Evolutionary conservation across 2,888 invertebrate species (phyloP).

Genomic region (Helicoverpa assulta): DNA sequence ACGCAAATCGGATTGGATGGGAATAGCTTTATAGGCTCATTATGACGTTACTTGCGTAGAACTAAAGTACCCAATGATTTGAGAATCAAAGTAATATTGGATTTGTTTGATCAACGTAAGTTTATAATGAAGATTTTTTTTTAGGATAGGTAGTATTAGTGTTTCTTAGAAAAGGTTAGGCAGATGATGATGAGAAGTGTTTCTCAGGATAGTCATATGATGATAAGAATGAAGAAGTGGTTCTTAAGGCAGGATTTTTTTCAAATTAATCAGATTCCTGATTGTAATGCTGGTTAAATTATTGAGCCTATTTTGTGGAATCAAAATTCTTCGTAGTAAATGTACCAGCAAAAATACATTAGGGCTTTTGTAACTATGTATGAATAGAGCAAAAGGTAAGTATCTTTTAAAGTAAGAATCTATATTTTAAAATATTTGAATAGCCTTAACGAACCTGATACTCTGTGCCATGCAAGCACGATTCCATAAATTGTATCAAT

Average conservation of each 20-base stretch:
- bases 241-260: too few species aligned
- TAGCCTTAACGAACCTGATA: background rate
- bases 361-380: background rate
- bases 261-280: too few species aligned
- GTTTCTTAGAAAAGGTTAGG: background rate
- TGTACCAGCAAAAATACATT: too few species aligned
- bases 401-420: too few species aligned
- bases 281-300: too few species aligned
- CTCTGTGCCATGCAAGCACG: background rate
- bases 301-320: too few species aligned
- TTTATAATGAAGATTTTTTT: background rate
- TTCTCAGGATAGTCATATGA: too few species aligned
- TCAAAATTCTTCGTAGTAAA: too few species aligned
- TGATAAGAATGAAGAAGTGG: too few species aligned
- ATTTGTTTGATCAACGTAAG: slow-evolving; percentile 1
- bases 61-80: slow-evolving; percentile 23
- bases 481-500: slow-evolving; percentile 3
- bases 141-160: background rate
- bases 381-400: background rate
- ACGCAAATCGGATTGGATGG: slow-evolving; percentile 35
- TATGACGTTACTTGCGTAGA: slow-evolving; percentile 38
- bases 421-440: background rate
- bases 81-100: slow-evolving; percentile 41
- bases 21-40: slow-evolving; percentile 42
- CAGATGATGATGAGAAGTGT: too few species aligned